Conservation (phyloP, 2,888 invertebrate genomes). For the Lagria hirta region DNA sequence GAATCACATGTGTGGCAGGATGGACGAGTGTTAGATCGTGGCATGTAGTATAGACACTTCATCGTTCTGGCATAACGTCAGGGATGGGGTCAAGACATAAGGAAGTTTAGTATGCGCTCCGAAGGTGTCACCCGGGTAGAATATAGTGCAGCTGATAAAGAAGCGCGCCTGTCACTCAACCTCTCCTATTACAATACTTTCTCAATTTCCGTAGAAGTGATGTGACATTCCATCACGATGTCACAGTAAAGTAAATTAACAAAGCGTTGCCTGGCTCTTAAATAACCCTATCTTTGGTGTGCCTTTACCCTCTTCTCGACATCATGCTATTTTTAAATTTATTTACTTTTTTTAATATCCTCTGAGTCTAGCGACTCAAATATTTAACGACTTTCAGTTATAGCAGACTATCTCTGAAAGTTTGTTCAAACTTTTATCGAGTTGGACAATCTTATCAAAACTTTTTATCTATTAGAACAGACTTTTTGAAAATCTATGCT, state of each 20-base stretch:
- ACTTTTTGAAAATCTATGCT: too few relatives aligned
- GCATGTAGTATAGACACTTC: slow-evolving; percentile 4
- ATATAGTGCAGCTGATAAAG: slow-evolving; percentile 54
- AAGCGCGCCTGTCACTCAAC: slow-evolving; percentile 53
- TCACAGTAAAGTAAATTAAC: slow-evolving; percentile 54
- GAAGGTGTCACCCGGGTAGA: slow-evolving; percentile 48
- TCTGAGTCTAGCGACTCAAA: slow-evolving; percentile 12
- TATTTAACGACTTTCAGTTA: slow-evolving; percentile 22
- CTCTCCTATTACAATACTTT: slow-evolving; percentile 53
- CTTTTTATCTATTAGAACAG: too few relatives aligned
- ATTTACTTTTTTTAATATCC: slow-evolving; percentile 26
- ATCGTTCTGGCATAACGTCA: background rate
- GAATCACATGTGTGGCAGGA: slow-evolving; percentile 25
- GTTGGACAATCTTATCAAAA: too few relatives aligned
- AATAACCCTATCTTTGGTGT: slow-evolving; percentile 48
- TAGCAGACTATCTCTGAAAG: too few relatives aligned
- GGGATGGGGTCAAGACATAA: slow-evolving; percentile 44
- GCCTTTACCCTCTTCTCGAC: slow-evolving; percentile 29
- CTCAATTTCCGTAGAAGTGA: slow-evolving; percentile 54
- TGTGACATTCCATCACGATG: slow-evolving; percentile 54
- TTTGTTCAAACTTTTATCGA: too few relatives aligned
- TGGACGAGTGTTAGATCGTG: slow-evolving; percentile 13
- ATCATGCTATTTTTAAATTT: slow-evolving; percentile 28
- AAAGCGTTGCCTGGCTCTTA: slow-evolving; percentile 51
- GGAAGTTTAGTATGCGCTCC: slow-evolving; percentile 46